Percentiles rank a stretch among this genome's conserved stretches.
phyloP scores from a whole-genome alignment of 2,888 invertebrate species.

The Cheiracanthium punctorium region DNA sequence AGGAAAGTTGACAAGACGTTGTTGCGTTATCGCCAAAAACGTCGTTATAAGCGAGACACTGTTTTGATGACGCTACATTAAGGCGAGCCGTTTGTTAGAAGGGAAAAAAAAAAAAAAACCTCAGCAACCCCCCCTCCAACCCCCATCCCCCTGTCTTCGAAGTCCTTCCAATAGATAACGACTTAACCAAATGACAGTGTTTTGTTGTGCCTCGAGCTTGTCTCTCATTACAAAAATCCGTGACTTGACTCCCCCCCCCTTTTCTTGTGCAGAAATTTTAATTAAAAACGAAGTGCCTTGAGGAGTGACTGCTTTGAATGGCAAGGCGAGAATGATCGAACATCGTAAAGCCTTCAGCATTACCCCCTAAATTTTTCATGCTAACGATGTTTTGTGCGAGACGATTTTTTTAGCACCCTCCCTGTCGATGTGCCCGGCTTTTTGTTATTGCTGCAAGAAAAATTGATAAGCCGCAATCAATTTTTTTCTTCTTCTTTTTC shows the following conservation, averaged over 20 bases:
- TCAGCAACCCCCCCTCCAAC: not conserved
- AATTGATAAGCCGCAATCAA: constrained; percentile 61
- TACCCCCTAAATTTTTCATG: constrained; percentile 51
- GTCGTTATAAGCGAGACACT: constrained; percentile 49
- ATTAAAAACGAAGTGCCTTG: constrained; percentile 63
- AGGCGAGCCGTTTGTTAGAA: constrained; percentile 47
- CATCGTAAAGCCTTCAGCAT: constrained; percentile 65
- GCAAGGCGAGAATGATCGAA: constrained; percentile 20
- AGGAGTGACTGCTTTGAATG: constrained; percentile 37
- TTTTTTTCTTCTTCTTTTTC: constrained; percentile 41
- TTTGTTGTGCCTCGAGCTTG: constrained; percentile 58
- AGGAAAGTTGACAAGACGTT: constrained; percentile 52
- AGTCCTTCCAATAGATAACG: constrained; percentile 58
- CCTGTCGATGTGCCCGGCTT: constrained; percentile 20
- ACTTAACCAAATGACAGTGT: constrained; percentile 68
- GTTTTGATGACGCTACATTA: constrained; percentile 66
- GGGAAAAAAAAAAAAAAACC: constrained; percentile 13
- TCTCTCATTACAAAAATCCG: constrained; percentile 58
- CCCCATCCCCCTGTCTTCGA: not conserved
- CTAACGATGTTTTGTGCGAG: constrained; percentile 41
- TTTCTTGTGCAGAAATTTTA: constrained; percentile 37
- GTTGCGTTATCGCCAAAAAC: constrained; percentile 45
- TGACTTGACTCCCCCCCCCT: constrained; percentile 10
- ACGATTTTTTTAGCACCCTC: constrained; percentile 20
- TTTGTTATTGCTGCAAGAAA: constrained; percentile 47